A percentile compares a stretch with the other conserved stretches of the same genome.
Evolutionary conservation across 1,140 invertebrate genomes (phyloP).

Genomic region (Philotrypesis tridentata): DNA sequence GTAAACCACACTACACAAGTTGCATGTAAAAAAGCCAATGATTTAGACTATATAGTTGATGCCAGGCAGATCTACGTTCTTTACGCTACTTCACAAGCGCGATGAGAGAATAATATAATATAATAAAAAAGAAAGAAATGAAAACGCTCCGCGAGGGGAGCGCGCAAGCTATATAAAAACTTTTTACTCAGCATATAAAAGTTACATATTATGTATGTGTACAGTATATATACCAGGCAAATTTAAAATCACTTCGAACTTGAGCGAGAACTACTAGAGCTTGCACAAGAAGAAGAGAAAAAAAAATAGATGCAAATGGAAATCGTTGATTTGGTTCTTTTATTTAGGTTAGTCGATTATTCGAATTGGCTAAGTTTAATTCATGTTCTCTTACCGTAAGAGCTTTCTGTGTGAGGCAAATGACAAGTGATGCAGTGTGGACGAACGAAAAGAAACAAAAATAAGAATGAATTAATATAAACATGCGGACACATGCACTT

Average conservation of each 20-base stretch:
- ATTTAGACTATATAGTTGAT: not conserved
- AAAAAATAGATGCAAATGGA: not conserved
- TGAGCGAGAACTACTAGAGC: not conserved
- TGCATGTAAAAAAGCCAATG: constrained; percentile 11
- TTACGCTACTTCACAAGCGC: constrained; percentile 11
- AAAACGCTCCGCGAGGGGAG: not conserved
- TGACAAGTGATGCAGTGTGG: constrained; percentile 30
- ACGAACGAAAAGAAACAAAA: constrained; percentile 34
- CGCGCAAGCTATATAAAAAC: not conserved
- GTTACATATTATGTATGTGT: too few relatives aligned
- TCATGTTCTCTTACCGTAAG: constrained; percentile 44
- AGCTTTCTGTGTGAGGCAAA: constrained; percentile 47
- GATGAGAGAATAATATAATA: not conserved
- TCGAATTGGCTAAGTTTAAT: constrained; percentile 25
- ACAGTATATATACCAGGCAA: not conserved
- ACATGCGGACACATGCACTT: constrained; percentile 60
- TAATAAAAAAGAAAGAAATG: not conserved
- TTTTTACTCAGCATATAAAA: not conserved
- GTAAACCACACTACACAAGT: not conserved
- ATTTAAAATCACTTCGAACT: constrained; percentile 4
- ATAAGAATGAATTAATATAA: constrained; percentile 42
- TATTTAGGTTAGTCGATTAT: constrained; percentile 5
- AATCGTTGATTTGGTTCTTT: not conserved
- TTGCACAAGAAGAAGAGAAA: not conserved
- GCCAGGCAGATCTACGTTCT: not conserved